Conservation (phyloP, 1,140 invertebrate genomes). For the Spodoptera frugiperda region DNA sequence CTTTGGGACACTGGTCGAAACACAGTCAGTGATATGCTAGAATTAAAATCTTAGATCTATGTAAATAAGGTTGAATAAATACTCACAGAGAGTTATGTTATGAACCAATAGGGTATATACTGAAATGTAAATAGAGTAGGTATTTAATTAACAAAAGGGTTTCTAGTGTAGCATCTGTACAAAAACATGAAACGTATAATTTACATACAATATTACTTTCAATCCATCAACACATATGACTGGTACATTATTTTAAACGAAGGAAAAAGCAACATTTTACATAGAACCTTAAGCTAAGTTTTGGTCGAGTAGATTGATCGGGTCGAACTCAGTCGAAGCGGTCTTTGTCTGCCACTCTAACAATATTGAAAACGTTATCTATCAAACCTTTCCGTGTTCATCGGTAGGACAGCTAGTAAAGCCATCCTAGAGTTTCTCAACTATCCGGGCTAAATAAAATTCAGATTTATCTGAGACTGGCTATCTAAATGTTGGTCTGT, state of each 20-base stretch:
- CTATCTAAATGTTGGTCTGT: no score
- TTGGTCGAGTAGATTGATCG: constrained; percentile 11
- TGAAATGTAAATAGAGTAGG: background rate
- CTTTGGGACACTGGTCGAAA: no score
- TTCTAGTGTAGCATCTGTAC: no score
- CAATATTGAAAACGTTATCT: constrained; percentile 27
- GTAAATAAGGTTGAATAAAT: no score
- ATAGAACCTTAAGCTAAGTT: background rate
- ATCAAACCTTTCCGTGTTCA: background rate
- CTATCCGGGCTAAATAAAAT: background rate
- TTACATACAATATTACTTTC: constrained; percentile 4
- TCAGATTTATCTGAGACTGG: background rate
- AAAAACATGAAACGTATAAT: background rate
- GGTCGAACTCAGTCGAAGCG: background rate
- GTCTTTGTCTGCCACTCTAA: background rate
- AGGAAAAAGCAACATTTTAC: constrained; percentile 1
- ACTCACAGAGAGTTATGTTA: no score
- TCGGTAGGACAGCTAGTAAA: no score
- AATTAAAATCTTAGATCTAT: no score
- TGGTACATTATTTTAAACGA: constrained; percentile 6
- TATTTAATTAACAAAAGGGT: background rate
- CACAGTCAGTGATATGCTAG: no score
- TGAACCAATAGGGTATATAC: no score
- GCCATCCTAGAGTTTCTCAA: no score
- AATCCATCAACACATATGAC: constrained; percentile 11